Conservation (phyloP, 2,888 invertebrate genomes). For the Meta bourneti region DNA sequence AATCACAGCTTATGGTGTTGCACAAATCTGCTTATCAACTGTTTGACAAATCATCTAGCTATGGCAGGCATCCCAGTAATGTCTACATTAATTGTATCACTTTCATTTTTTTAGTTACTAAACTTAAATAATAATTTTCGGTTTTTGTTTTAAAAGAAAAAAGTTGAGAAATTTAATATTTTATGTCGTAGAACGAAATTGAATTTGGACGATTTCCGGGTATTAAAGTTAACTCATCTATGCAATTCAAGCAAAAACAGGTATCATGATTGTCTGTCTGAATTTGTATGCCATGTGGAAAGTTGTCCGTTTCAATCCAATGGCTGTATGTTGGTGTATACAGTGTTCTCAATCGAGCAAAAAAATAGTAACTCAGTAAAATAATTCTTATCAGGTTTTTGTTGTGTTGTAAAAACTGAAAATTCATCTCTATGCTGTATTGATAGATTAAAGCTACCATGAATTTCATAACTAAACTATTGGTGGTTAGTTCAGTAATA, state of each 20-base stretch:
- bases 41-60: conserved; percentile 74
- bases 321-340: conserved; percentile 57
- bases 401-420: neutral
- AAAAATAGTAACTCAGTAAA: conserved; percentile 48
- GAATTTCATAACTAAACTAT: neutral
- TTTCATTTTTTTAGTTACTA: conserved; percentile 33
- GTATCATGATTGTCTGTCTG: conserved; percentile 41
- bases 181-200: neutral
- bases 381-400: neutral
- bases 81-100: conserved; percentile 38
- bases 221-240: conserved; percentile 22
- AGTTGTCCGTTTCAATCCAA: conserved; percentile 71
- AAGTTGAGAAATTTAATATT: conserved; percentile 27
- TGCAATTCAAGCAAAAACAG: conserved; percentile 28
- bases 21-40: conserved; percentile 66
- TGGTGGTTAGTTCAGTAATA: too few relatives aligned
- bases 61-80: conserved; percentile 18
- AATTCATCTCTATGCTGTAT: neutral
- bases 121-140: neutral
- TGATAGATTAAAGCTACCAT: neutral
- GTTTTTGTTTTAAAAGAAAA: conserved; percentile 34
- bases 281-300: conserved; percentile 69
- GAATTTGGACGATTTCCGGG: neutral
- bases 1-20: conserved; percentile 72
- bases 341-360: conserved; percentile 7